These are phyloP conservation scores for Strigamia transsilvanica DNA, from an alignment of 2,888 invertebrate genomes.

Conservation along the genomic window DNA sequence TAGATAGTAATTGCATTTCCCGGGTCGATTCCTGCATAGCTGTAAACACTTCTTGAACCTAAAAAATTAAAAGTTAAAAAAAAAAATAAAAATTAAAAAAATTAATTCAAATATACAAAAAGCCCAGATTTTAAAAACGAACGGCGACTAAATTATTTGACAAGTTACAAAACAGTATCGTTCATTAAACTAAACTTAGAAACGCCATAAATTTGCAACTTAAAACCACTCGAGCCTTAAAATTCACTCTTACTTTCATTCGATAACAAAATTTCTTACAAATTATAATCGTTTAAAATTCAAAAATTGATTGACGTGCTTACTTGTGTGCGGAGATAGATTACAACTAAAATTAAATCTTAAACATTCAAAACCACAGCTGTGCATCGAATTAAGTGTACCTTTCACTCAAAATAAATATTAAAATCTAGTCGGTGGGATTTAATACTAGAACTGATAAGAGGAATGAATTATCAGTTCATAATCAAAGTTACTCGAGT, in stretches of 20 bases:
- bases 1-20: constrained; percentile 54
- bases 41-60: constrained; percentile 78
- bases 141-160: background rate
- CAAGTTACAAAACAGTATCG: background rate
- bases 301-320: no score
- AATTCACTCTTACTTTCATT: background rate
- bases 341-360: no score
- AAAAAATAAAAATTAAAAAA: background rate
- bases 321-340: no score
- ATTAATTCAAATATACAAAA: background rate
- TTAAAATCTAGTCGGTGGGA: background rate
- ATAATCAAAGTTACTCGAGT: background rate
- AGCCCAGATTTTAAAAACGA: background rate
- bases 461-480: background rate
- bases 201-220: background rate
- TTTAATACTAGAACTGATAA: background rate
- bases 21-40: constrained; percentile 74
- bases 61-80: constrained; percentile 56
- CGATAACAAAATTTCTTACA: background rate
- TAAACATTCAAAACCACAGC: no score
- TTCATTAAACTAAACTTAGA: background rate
- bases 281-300: no score
- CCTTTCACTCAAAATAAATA: background rate
- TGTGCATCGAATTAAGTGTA: background rate
- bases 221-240: background rate